These are phyloP conservation scores for Saccostrea echinata DNA, from an alignment of 1,140 invertebrate species.

Conservation along the genomic window DNA sequence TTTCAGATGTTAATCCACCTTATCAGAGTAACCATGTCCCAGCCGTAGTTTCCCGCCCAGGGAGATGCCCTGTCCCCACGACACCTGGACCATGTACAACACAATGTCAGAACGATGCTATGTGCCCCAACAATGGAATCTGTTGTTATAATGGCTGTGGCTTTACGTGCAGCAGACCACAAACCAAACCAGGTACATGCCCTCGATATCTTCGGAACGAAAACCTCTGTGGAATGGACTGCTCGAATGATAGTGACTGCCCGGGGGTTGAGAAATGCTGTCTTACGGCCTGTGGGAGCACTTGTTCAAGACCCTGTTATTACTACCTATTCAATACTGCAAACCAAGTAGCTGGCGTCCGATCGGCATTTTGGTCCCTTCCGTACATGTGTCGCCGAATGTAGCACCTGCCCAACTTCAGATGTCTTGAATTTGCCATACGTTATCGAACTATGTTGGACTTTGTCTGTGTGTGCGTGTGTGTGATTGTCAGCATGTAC, in stretches of 20 bases:
- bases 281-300: constrained; percentile 55
- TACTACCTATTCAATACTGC: constrained; percentile 50
- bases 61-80: constrained; percentile 46
- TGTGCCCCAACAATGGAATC: constrained; percentile 51
- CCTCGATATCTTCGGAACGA: constrained; percentile 48
- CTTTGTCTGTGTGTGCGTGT: constrained; percentile 1
- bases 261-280: constrained; percentile 60
- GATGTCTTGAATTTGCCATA: not conserved
- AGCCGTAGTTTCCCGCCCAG: not conserved
- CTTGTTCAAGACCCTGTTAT: constrained; percentile 57
- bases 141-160: constrained; percentile 59
- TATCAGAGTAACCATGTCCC: not conserved
- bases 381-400: constrained; percentile 50
- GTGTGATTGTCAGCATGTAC: not conserved
- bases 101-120: constrained; percentile 48
- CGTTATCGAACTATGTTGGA: not conserved
- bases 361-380: constrained; percentile 52
- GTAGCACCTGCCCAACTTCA: not conserved
- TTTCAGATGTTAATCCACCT: not conserved
- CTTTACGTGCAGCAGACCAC: constrained; percentile 42
- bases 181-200: constrained; percentile 53
- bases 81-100: constrained; percentile 47
- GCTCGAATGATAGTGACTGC: constrained; percentile 50
- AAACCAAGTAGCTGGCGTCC: constrained; percentile 2
- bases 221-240: constrained; percentile 51